Conservation (phyloP, 1,140 invertebrate genomes). For the Babylonia areolata region DNA sequence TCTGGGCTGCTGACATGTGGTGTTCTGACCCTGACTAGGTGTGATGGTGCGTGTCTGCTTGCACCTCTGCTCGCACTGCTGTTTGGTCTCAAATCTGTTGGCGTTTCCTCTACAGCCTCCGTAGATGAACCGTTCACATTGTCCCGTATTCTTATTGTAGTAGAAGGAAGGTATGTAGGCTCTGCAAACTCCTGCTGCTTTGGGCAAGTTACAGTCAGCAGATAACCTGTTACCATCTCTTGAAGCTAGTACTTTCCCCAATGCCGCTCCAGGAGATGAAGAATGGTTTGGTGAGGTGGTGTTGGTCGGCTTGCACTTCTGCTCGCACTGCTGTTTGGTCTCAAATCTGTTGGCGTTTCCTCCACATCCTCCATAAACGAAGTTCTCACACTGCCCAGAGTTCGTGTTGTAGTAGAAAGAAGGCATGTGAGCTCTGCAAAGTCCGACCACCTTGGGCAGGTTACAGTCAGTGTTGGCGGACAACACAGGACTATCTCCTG, state of each 20-base stretch:
- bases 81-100: conserved; percentile 81
- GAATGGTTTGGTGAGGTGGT: neutral
- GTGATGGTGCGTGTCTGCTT: neutral
- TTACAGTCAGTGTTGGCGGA: conserved; percentile 30
- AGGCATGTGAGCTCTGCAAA: conserved; percentile 46
- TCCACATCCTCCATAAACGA: conserved; percentile 83
- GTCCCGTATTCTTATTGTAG: conserved; percentile 77
- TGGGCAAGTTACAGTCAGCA: conserved; percentile 51
- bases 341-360: conserved; percentile 84
- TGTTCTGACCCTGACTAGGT: neutral
- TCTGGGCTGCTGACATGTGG: conserved; percentile 22
- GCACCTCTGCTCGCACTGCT: conserved; percentile 71
- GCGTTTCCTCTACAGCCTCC: conserved; percentile 83
- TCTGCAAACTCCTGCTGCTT: conserved; percentile 43
- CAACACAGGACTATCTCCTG: neutral
- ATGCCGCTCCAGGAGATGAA: too few species aligned
- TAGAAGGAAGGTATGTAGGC: conserved; percentile 69
- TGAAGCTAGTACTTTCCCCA: neutral
- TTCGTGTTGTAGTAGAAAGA: conserved; percentile 78
- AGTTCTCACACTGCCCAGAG: conserved; percentile 79
- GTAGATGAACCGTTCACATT: conserved; percentile 81
- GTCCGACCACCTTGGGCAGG: conserved; percentile 46
- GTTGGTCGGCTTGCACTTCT: conserved; percentile 48
- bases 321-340: conserved; percentile 78
- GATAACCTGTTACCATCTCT: neutral